A percentile compares a stretch with the other conserved stretches of the same genome.
phyloP scores from a whole-genome alignment of 2,797 vertebrate species.

The Cryptoblepharus egeriae region DNA sequence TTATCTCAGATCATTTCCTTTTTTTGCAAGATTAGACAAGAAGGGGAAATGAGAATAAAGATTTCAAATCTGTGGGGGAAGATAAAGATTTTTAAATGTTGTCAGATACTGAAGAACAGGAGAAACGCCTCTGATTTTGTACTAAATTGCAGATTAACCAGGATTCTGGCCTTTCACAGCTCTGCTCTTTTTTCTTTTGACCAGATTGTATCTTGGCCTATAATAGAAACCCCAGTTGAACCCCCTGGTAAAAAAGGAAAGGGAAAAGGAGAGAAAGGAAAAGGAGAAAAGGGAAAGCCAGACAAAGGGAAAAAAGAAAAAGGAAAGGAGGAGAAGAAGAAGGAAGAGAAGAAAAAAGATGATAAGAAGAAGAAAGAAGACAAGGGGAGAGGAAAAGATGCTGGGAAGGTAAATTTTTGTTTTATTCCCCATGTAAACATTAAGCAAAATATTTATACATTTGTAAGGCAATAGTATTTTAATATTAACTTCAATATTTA shows the following conservation, averaged over 20 bases:
- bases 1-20: too few species aligned
- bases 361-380: not conserved
- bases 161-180: not conserved
- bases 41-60: not conserved
- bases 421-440: too few species aligned
- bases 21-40: not conserved
- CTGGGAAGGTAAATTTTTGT: not conserved
- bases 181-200: accelerated
- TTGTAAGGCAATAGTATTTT: too few species aligned
- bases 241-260: slow-evolving; percentile 37
- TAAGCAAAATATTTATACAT: too few species aligned
- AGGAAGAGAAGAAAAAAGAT: slow-evolving; percentile 4
- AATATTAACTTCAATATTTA: too few species aligned
- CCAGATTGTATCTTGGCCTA: slow-evolving; percentile 83
- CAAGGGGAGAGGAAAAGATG: slow-evolving; percentile 5
- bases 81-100: not conserved
- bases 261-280: slow-evolving; percentile 41
- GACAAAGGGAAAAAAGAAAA: slow-evolving; percentile 36
- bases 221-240: slow-evolving; percentile 43
- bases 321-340: not conserved
- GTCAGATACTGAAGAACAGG: not conserved
- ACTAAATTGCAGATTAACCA: not conserved
- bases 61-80: not conserved
- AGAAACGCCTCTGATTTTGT: not conserved
- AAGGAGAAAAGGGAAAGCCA: not conserved